phyloP scores from a whole-genome alignment of 1,140 invertebrate genomes.

The Philotrypesis tridentata region DNA sequence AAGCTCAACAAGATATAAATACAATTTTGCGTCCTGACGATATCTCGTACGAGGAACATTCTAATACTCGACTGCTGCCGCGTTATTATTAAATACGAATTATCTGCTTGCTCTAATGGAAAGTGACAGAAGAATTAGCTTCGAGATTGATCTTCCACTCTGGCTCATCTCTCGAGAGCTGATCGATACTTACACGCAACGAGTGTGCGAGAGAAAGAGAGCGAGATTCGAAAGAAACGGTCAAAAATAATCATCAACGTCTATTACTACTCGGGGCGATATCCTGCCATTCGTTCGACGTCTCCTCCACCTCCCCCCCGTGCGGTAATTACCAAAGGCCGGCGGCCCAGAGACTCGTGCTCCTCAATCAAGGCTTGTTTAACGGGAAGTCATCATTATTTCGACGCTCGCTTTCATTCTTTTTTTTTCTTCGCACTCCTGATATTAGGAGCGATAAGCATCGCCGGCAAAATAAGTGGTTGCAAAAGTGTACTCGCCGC shows the following conservation, averaged over 20 bases:
- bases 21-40: too few relatives aligned
- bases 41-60: too few relatives aligned
- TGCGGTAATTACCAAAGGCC: background rate
- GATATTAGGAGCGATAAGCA: background rate
- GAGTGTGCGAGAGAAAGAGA: background rate
- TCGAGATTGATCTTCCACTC: background rate
- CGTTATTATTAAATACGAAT: background rate
- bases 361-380: background rate
- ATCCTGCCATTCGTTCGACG: background rate
- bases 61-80: too few relatives aligned
- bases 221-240: background rate
- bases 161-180: background rate
- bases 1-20: too few relatives aligned
- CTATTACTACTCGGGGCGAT: background rate
- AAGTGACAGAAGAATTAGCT: constrained; percentile 12
- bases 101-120: background rate
- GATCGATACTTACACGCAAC: constrained; percentile 3
- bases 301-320: background rate
- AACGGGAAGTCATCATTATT: background rate
- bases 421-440: background rate
- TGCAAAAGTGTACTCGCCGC: too few relatives aligned
- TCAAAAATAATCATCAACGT: constrained; percentile 18
- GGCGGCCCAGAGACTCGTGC: background rate
- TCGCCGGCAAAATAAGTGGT: background rate
- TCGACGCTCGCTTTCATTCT: background rate